Base-by-base conservation (phyloP, 2,113 vertebrate species). In the Phaetusa simplex region DNA sequence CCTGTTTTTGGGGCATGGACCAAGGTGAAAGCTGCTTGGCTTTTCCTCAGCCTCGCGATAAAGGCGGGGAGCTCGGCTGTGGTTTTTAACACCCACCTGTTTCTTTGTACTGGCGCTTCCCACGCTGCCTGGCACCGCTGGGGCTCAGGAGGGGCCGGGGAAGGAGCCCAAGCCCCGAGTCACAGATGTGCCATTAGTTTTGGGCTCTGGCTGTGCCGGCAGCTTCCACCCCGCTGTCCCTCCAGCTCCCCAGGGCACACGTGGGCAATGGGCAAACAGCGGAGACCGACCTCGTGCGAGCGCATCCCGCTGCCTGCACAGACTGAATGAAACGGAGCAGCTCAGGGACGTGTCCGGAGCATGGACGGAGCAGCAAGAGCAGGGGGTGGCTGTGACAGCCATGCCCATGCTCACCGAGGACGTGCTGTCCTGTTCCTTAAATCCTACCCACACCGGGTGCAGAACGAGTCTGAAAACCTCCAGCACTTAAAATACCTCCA, bases 311-410 rank as follows among this genome's bases (percentile, higher is more conserved):
- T 26, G 27, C 67, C 65, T 42, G 26, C 30, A 34, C 20, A 29
- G 55, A 6, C 40, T 53, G 59, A 27, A 74, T 5, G 27, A 30
- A 74, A 62, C 0, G 4, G 43, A 56, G 43, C 62, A 80, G 71
- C 71, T 56, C 50, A 20, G 50, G 17, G 42, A 8, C 0, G 0
- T 26, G 18, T 14, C 38, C 0, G 0, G 70, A 70, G 42, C 30
- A n/a, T 45, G 65, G 61, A 62, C 1, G 5, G 5, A 32, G n/a
- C 67, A 86, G 62, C 53, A 58, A 45, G 64, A 95, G n/a, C 58
- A 32, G 14, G 50, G 70, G n/a, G 26, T 1, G 8, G 70, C 65
- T 81, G n/a, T 0, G 0, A 49, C 4, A 3, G n/a, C 67, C 4
- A 0, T 47, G n/a, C 23, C 22, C 24, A 65, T 0, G 1, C 14